Percentiles rank a stretch among this genome's conserved stretches.
Conservation (phyloP, 2,888 invertebrate genomes). For the Craniophora ligustri region DNA sequence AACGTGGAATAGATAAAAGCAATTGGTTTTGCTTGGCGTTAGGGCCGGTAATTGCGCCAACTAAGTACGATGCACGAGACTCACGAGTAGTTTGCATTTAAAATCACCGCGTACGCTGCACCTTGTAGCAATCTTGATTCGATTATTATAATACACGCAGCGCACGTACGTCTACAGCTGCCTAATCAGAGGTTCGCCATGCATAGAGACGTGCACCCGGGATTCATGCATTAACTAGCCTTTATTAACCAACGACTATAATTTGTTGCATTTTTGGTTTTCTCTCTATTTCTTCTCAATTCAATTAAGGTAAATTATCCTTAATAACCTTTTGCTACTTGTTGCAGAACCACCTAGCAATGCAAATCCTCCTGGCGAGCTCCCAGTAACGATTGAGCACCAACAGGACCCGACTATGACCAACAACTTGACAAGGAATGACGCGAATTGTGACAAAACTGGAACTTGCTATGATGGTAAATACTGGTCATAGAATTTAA, state of each 20-base stretch:
- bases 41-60: constrained; percentile 71
- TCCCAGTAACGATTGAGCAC: constrained; percentile 93
- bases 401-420: constrained; percentile 91
- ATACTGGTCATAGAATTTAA: constrained; percentile 42
- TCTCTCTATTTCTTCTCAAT: constrained; percentile 29
- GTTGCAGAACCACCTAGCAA: constrained; percentile 85
- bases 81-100: constrained; percentile 66
- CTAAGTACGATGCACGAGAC: constrained; percentile 53
- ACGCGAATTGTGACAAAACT: constrained; percentile 97
- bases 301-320: no score
- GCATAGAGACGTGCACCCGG: constrained; percentile 59
- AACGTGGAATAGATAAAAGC: constrained; percentile 72
- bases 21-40: constrained; percentile 63
- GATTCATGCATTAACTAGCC: constrained; percentile 68
- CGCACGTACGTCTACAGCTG: constrained; percentile 62
- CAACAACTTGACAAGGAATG: constrained; percentile 92
- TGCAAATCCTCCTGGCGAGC: constrained; percentile 81
- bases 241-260: constrained; percentile 62
- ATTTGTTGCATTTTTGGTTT: constrained; percentile 52
- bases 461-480: constrained; percentile 98
- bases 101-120: constrained; percentile 58
- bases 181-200: constrained; percentile 70
- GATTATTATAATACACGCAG: constrained; percentile 78
- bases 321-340: constrained; percentile 56
- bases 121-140: constrained; percentile 76